Conservation (phyloP, 2,113 vertebrate genomes). For the Synchiropus splendidus region DNA sequence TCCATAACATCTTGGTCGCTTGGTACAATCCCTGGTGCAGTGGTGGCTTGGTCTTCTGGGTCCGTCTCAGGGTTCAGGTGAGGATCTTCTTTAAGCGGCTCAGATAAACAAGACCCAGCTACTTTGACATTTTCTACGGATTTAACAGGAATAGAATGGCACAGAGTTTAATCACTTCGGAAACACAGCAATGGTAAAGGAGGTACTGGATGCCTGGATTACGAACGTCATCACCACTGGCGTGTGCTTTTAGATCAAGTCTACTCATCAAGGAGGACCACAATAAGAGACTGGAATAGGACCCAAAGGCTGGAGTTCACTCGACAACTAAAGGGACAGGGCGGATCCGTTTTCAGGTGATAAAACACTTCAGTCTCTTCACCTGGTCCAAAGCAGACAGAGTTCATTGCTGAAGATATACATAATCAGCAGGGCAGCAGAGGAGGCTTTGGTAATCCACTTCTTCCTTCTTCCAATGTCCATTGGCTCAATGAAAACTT, state of each 20-base stretch:
- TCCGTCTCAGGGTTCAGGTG: conserved; percentile 70
- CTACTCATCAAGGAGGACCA: conserved; percentile 50
- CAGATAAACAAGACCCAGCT: conserved; percentile 99
- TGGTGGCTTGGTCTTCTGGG: conserved; percentile 74
- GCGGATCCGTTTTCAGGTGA: conserved; percentile 30
- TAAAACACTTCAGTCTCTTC: conserved; percentile 48
- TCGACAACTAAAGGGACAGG: conserved; percentile 20
- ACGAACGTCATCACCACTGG: conserved; percentile 77
- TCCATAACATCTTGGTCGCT: conserved; percentile 70
- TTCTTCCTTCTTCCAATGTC: conserved; percentile 51
- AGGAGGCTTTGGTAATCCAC: conserved; percentile 23
- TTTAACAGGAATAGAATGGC: conserved; percentile 99
- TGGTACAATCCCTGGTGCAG: conserved; percentile 71
- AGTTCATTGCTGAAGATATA: conserved; percentile 46
- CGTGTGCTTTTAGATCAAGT: conserved; percentile 62
- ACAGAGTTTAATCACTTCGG: conserved; percentile 99
- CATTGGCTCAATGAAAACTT: conserved; percentile 44
- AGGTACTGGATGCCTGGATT: conserved; percentile 88
- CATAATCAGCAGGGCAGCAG: conserved; percentile 39
- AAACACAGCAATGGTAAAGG: conserved; percentile 95
- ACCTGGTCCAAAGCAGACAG: conserved; percentile 60
- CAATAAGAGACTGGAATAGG: conserved; percentile 71
- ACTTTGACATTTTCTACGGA: conserved; percentile 99
- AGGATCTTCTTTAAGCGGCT: conserved; percentile 87
- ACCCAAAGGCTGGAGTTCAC: conserved; percentile 50